phyloP scores from a whole-genome alignment of 2,888 invertebrate genomes.

The Scaptomyza caliginosa region DNA sequence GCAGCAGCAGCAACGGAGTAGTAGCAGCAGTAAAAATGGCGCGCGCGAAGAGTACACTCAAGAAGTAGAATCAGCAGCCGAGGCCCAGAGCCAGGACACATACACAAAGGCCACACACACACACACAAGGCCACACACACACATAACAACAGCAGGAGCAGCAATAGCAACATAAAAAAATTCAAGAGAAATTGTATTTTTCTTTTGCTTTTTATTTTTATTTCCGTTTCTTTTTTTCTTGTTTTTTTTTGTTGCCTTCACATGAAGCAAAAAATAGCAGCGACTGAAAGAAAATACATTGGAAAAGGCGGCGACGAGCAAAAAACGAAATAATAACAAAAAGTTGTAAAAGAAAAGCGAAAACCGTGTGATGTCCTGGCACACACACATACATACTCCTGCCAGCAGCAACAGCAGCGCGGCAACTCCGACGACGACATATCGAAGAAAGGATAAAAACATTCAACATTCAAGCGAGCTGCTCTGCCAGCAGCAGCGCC shows the following conservation, averaged over 20 bases:
- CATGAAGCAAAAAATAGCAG: slow-evolving; percentile 72
- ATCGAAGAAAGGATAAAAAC: slow-evolving; percentile 78
- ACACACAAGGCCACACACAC: slow-evolving; percentile 35
- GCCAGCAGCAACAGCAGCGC: slow-evolving; percentile 20
- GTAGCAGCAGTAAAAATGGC: slow-evolving; percentile 55
- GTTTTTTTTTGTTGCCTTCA: slow-evolving; percentile 52
- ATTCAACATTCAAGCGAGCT: slow-evolving; percentile 43
- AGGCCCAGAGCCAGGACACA: slow-evolving; percentile 36
- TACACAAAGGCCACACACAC: slow-evolving; percentile 13
- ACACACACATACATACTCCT: slow-evolving; percentile 57
- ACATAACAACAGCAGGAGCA: slow-evolving; percentile 19
- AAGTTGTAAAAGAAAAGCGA: slow-evolving; percentile 80
- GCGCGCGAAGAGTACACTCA: slow-evolving; percentile 75
- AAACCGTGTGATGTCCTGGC: slow-evolving; percentile 78
- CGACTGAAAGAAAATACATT: slow-evolving; percentile 76
- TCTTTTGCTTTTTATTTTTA: slow-evolving; percentile 1
- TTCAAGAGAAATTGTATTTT: slow-evolving; percentile 60
- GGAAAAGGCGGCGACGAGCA: slow-evolving; percentile 62
- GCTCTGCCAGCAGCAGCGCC: slow-evolving; percentile 27
- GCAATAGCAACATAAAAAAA: slow-evolving; percentile 57
- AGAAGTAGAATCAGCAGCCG: slow-evolving; percentile 60
- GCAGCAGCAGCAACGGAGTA: slow-evolving; percentile 33
- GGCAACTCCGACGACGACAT: slow-evolving; percentile 63
- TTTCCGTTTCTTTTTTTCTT: no score
- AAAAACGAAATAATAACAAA: slow-evolving; percentile 78